A percentile compares a stretch with the other conserved stretches of the same genome.
Conservation (phyloP, 2,888 invertebrate genomes). For the Micoletzkya japonica region DNA sequence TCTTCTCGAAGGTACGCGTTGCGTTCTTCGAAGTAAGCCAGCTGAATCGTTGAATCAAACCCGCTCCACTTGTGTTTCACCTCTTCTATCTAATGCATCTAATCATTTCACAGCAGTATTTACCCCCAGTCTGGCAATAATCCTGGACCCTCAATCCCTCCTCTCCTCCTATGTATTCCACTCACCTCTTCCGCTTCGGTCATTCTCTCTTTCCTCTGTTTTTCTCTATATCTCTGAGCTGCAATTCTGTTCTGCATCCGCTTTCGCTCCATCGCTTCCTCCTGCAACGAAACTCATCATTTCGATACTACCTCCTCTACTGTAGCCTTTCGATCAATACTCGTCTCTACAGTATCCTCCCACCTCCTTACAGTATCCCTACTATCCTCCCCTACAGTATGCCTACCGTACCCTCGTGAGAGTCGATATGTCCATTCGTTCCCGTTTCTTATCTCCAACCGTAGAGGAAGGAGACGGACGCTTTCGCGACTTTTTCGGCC, state of each 20-base stretch:
- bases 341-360: too few relatives aligned
- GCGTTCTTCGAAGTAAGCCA: constrained; percentile 25
- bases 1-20: constrained; percentile 51
- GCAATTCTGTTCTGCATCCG: constrained; percentile 59
- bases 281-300: constrained; percentile 38
- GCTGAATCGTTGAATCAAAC: not conserved
- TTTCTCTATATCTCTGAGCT: constrained; percentile 56
- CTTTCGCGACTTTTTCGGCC: constrained; percentile 14
- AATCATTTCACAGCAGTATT: not conserved
- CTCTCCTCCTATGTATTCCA: not conserved
- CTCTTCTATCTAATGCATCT: not conserved
- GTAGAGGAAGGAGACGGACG: constrained; percentile 11
- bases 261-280: constrained; percentile 56
- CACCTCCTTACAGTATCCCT: not conserved
- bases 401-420: constrained; percentile 8
- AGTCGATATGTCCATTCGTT: constrained; percentile 26
- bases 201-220: constrained; percentile 32
- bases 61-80: not conserved
- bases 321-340: not conserved
- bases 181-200: constrained; percentile 29
- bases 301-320: constrained; percentile 48
- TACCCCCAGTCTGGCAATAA: constrained; percentile 1
- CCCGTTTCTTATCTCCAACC: constrained; percentile 13
- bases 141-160: constrained; percentile 28
- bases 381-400: not conserved